Base-by-base conservation (phyloP, 2,888 invertebrate genomes). In the Orthosia cruda region DNA sequence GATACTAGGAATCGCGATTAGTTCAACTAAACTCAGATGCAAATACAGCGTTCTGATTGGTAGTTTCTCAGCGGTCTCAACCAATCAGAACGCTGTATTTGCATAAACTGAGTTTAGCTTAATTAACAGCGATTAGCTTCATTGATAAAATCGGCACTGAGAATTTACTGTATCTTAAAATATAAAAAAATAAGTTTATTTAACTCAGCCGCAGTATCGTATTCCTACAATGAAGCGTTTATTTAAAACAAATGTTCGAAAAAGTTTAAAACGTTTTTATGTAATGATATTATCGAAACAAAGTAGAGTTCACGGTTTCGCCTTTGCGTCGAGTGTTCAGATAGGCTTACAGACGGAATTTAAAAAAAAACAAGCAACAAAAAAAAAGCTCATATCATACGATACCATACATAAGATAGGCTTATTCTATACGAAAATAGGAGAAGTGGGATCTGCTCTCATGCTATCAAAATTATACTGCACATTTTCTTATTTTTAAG, bases 341-440 rank as follows among this genome's bases (percentile, higher is more conserved):
- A 57, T 59, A 72, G 58, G 23, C 62, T 70, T 77, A 49, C 5
- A 74, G 57, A 63, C 54, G 15, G 62, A 76, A 63, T 77, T 75
- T 61, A 20, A 86, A 74, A 75, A 75, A 70, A 40, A 40, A 18
- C 61, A n/a, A n/a, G n/a, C n/a, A n/a, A n/a, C n/a, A n/a, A n/a
- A n/a, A n/a, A n/a, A n/a, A n/a, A n/a, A n/a, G n/a, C n/a, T n/a
- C n/a, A n/a, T n/a, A n/a, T 47, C 63, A 71, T 52, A 12, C 15
- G 11, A n/a, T 49, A 62, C 50, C 45, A 54, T 26, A 50, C 45
- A 62, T 18, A 26, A 71, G 18, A 84, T 58, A 63, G 9, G 9
- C 11, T 47, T 23, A 49, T 62, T 18, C 59, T 45, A 26, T 40
- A 18, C 7, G 20, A 72, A 11, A 16, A 15, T 1, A 40, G 15